Conservation (phyloP, 2,113 vertebrate species). For the Aramus guarauna region DNA sequence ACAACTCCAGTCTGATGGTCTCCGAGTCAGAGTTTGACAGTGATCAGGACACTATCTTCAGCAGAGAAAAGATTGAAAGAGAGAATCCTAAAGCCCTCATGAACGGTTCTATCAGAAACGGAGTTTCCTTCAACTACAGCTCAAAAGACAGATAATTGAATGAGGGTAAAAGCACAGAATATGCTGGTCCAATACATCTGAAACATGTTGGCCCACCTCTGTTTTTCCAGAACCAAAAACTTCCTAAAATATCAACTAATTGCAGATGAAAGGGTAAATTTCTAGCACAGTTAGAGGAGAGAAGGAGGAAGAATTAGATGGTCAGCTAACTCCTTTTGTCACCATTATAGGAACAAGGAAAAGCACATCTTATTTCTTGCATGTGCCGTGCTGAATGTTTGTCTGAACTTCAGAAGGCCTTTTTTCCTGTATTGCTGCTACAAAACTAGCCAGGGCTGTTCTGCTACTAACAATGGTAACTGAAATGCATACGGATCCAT, state of each 20-base stretch:
- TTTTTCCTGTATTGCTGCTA: neutral
- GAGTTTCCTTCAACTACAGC: conserved; percentile 75
- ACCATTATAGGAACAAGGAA: neutral
- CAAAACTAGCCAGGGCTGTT: neutral
- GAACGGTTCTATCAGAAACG: conserved; percentile 73
- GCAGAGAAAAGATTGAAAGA: conserved; percentile 76
- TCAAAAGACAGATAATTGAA: conserved; percentile 75
- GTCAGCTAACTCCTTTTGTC: neutral
- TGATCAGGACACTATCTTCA: conserved; percentile 89
- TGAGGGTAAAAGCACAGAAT: neutral
- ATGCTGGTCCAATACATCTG: neutral
- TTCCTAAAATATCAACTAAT: neutral
- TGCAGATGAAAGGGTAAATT: neutral
- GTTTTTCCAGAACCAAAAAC: neutral
- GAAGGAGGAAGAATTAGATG: neutral
- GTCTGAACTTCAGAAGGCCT: neutral
- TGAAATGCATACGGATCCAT: neutral
- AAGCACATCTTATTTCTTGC: neutral
- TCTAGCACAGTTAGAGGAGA: neutral
- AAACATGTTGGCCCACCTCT: neutral
- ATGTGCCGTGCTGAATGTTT: neutral
- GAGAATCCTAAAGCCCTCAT: conserved; percentile 66
- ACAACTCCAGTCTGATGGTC: conserved; percentile 92
- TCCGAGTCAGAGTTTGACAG: conserved; percentile 92
- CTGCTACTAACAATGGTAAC: neutral